Conservation (phyloP, 2,113 vertebrate species). For the Poecilia latipinna region DNA sequence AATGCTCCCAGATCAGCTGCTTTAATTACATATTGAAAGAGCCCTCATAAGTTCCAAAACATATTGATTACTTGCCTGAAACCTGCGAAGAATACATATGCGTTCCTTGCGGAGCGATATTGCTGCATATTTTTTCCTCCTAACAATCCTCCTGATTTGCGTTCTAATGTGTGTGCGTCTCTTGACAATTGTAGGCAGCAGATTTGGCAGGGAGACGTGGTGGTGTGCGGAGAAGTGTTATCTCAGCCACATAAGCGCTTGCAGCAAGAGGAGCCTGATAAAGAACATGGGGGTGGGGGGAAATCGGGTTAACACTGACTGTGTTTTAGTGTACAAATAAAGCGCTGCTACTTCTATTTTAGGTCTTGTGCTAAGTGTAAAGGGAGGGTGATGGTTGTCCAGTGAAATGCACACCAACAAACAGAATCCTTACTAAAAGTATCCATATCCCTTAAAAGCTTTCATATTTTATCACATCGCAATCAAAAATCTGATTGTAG, state of each 20-base stretch:
- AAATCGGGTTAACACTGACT: constrained; percentile 12
- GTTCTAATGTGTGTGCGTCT: constrained; percentile 21
- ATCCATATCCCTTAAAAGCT: too few relatives aligned
- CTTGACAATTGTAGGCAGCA: constrained; percentile 61
- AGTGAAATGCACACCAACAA: not conserved
- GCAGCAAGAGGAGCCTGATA: constrained; percentile 49
- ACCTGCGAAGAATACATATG: constrained; percentile 50
- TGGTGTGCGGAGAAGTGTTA: constrained; percentile 50
- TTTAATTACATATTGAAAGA: constrained; percentile 70
- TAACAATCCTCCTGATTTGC: constrained; percentile 56
- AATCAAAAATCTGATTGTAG: too few relatives aligned
- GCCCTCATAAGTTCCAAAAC: constrained; percentile 51
- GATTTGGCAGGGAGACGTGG: constrained; percentile 56
- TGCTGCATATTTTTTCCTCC: constrained; percentile 36
- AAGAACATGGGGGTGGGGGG: constrained; percentile 29
- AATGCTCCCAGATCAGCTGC: constrained; percentile 49
- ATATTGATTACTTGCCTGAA: constrained; percentile 58
- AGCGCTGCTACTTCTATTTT: constrained; percentile 4
- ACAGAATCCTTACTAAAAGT: too few relatives aligned
- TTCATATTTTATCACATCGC: too few relatives aligned
- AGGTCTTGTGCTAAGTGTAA: not conserved
- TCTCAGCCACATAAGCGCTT: constrained; percentile 50
- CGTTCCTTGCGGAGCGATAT: constrained; percentile 26
- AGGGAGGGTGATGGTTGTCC: not conserved
- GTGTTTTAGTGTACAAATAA: constrained; percentile 24